These are phyloP conservation scores for Salvelinus alpinus DNA, from an alignment of 2,113 vertebrate species.

Conservation along the genomic window DNA sequence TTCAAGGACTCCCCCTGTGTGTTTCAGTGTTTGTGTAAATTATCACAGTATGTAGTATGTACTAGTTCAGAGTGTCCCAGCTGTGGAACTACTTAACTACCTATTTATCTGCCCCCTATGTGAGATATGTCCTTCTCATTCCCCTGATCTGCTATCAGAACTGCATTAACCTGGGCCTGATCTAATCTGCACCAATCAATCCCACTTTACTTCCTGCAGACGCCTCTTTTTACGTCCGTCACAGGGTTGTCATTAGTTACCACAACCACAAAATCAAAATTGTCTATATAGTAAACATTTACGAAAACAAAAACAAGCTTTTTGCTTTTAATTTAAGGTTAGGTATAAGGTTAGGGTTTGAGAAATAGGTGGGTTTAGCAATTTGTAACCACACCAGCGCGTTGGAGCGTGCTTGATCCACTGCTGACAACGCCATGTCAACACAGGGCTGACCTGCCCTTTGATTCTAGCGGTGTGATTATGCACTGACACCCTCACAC, in stretches of 20 bases:
- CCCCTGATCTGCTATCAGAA: slow-evolving; percentile 33
- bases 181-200: slow-evolving; percentile 38
- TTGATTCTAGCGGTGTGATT: slow-evolving; percentile 32
- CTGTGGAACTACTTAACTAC: background rate
- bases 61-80: background rate
- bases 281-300: too few relatives aligned
- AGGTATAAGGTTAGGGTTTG: too few relatives aligned
- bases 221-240: slow-evolving; percentile 17
- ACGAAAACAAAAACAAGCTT: too few relatives aligned
- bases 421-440: slow-evolving; percentile 25
- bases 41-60: background rate
- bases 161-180: background rate
- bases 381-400: too few relatives aligned
- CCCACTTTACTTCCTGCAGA: slow-evolving; percentile 44
- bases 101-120: background rate
- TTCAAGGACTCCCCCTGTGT: background rate
- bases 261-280: too few relatives aligned
- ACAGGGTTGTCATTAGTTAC: background rate
- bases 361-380: too few relatives aligned
- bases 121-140: slow-evolving; percentile 29
- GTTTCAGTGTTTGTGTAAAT: background rate
- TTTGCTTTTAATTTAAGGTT: too few relatives aligned
- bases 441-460: slow-evolving; percentile 3
- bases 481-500: slow-evolving; percentile 13
- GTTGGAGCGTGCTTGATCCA: slow-evolving; percentile 1